These are phyloP conservation scores for Oligia fasciuncula DNA, from an alignment of 2,888 invertebrate genomes.

Conservation along the genomic window DNA sequence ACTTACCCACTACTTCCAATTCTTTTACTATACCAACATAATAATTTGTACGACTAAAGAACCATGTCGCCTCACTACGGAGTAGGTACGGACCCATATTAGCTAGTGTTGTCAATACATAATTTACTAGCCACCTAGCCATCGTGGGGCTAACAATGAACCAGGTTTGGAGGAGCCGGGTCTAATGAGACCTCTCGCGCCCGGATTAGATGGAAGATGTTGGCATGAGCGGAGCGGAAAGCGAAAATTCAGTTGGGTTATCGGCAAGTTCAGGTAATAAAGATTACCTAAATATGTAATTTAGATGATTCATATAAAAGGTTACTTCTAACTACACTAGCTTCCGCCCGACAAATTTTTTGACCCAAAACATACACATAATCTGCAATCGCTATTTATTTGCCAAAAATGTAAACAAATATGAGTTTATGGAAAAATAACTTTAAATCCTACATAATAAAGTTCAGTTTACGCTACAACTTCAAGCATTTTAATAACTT, in stretches of 20 bases:
- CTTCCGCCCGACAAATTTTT: too few relatives aligned
- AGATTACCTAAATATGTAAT: too few relatives aligned
- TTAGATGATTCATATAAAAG: neutral
- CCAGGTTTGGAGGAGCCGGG: slow-evolving; percentile 39
- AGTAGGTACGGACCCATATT: slow-evolving; percentile 25
- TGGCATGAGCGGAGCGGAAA: slow-evolving; percentile 22
- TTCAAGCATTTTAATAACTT: too few relatives aligned
- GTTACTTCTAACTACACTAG: neutral
- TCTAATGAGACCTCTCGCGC: slow-evolving; percentile 59
- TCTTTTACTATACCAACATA: neutral
- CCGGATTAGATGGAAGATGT: neutral
- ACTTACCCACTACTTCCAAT: neutral
- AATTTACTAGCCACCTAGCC: slow-evolving; percentile 55
- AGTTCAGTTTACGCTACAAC: too few relatives aligned
- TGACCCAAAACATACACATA: too few relatives aligned
- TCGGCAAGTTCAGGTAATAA: neutral
- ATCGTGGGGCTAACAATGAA: slow-evolving; percentile 54
- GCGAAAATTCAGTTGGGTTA: neutral
- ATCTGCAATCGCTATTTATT: too few relatives aligned
- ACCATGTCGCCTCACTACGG: slow-evolving; percentile 49
- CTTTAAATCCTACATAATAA: too few relatives aligned
- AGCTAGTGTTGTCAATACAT: slow-evolving; percentile 60
- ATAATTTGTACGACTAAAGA: neutral
- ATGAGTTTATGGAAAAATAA: too few relatives aligned
- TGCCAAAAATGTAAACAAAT: too few relatives aligned